A percentile compares a stretch with the other conserved stretches of the same genome.
Conservation (phyloP, 2,113 vertebrate genomes). For the Butorides virescens region DNA sequence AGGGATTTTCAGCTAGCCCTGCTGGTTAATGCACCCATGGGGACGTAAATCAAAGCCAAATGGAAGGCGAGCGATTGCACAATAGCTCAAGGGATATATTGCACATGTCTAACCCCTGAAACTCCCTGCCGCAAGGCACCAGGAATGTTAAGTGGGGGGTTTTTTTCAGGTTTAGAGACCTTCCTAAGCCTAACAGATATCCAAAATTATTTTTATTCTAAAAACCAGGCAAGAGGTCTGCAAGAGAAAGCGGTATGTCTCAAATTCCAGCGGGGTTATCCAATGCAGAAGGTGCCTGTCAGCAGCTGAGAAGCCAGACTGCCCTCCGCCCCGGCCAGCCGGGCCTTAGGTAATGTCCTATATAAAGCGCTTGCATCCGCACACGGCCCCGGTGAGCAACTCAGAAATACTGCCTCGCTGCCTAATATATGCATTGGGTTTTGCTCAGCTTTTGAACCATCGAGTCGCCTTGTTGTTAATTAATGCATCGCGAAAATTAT, state of each 20-base stretch:
- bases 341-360: not conserved
- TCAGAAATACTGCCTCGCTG: not conserved
- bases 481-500: slow-evolving; percentile 50
- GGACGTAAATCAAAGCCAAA: not conserved
- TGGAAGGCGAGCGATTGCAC: rapidly evolving
- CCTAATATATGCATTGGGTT: not conserved
- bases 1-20: not conserved
- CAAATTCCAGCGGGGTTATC: not conserved
- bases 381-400: rapidly evolving
- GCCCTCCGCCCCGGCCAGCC: not conserved
- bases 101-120: not conserved
- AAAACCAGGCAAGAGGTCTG: not conserved
- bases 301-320: not conserved
- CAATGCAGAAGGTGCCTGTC: not conserved
- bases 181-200: not conserved
- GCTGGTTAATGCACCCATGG: rapidly evolving
- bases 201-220: not conserved
- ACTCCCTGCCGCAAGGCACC: not conserved
- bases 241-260: not conserved
- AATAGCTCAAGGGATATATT: not conserved
- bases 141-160: not conserved
- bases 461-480: slow-evolving; percentile 45
- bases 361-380: not conserved
- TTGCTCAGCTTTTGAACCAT: not conserved
- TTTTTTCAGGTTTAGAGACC: not conserved